Conservation (phyloP, 1,140 invertebrate genomes). For the Notospermus geniculatus region DNA sequence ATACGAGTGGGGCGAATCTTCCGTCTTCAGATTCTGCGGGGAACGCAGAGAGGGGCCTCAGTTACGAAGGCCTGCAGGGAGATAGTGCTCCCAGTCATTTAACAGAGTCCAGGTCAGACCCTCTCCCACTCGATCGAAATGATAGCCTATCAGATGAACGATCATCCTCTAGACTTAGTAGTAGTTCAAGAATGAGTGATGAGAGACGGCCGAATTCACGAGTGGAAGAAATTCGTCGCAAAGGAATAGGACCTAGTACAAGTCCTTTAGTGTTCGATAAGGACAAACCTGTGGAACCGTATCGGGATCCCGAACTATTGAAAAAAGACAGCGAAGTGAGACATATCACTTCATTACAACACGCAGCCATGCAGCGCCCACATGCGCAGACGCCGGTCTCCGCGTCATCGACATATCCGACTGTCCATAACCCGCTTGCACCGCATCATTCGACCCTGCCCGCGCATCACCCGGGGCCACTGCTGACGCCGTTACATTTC, state of each 20-base stretch:
- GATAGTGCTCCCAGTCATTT: too few relatives aligned
- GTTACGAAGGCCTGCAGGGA: too few relatives aligned
- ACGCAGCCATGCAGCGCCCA: constrained; percentile 30
- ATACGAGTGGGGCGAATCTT: too few relatives aligned
- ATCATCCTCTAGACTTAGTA: constrained; percentile 38
- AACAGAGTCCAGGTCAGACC: too few relatives aligned
- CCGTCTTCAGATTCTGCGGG: too few relatives aligned
- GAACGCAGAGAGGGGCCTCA: too few relatives aligned
- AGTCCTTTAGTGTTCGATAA: constrained; percentile 50
- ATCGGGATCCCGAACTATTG: constrained; percentile 53
- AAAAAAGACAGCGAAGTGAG: constrained; percentile 47
- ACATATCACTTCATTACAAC: constrained; percentile 18
- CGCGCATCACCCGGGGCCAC: constrained; percentile 24
- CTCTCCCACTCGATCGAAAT: not conserved
- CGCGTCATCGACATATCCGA: constrained; percentile 21
- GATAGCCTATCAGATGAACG: constrained; percentile 11
- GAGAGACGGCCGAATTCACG: constrained; percentile 36
- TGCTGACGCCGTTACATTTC: constrained; percentile 15
- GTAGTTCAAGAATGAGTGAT: constrained; percentile 30
- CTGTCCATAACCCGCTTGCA: constrained; percentile 24
- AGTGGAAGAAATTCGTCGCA: constrained; percentile 38
- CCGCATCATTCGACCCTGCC: constrained; percentile 19
- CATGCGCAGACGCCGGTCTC: constrained; percentile 18
- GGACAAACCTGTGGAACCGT: constrained; percentile 44
- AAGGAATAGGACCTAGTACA: constrained; percentile 42